Evolutionary conservation across 2,797 vertebrate genomes (phyloP).

Genomic region (Anguilla pacifica): DNA sequence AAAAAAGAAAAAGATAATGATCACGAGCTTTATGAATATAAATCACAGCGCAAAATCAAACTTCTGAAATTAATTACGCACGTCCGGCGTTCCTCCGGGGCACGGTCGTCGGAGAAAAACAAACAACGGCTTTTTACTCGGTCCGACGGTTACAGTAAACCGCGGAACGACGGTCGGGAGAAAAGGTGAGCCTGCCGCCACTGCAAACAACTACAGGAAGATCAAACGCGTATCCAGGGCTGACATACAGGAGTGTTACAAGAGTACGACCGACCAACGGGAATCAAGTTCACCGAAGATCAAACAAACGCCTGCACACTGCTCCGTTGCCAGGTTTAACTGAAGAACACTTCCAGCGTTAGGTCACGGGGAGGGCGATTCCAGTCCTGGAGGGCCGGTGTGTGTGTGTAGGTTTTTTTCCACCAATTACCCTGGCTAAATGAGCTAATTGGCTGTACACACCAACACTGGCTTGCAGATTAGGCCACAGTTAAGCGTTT

Average conservation of each 20-base stretch:
- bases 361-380: no score
- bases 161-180: not conserved
- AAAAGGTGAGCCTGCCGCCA: not conserved
- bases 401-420: no score
- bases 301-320: not conserved
- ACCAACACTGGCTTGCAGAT: no score
- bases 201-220: not conserved
- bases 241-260: not conserved
- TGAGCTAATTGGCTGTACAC: no score
- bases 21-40: not conserved
- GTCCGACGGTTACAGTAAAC: not conserved
- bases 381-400: no score
- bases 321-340: not conserved
- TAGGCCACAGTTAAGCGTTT: no score
- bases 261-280: not conserved
- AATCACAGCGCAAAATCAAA: constrained; percentile 18
- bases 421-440: no score
- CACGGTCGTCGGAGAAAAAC: constrained; percentile 21
- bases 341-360: not conserved
- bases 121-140: not conserved
- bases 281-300: not conserved
- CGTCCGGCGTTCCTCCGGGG: constrained; percentile 7
- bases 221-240: not conserved
- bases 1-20: not conserved
- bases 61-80: constrained; percentile 38